Conservation (phyloP, 1,140 invertebrate species). For the Drosophila kepulauana region DNA sequence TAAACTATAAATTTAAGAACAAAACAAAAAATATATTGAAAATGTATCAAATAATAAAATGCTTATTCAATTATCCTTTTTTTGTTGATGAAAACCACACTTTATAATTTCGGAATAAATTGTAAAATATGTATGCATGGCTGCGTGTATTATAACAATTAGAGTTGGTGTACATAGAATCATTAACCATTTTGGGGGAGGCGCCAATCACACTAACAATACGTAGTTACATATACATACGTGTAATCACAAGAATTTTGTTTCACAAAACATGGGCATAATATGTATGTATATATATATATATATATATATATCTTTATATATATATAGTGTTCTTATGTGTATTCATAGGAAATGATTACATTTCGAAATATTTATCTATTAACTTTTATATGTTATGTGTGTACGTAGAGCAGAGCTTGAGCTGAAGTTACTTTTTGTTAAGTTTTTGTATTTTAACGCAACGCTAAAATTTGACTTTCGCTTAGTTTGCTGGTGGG, state of each 20-base stretch:
- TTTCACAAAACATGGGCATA: slow-evolving; percentile 71
- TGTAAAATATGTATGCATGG: slow-evolving; percentile 25
- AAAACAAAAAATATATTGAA: slow-evolving; percentile 28
- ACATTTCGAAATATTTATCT: slow-evolving; percentile 60
- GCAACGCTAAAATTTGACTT: slow-evolving; percentile 39
- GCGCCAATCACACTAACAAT: slow-evolving; percentile 64
- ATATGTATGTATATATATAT: slow-evolving; percentile 54
- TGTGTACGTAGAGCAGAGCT: slow-evolving; percentile 34
- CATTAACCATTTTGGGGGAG: slow-evolving; percentile 31
- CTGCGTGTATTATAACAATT: slow-evolving; percentile 38
- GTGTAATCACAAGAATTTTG: slow-evolving; percentile 76
- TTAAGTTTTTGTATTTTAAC: slow-evolving; percentile 22
- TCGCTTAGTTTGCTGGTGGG: slow-evolving; percentile 41
- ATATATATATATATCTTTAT: slow-evolving; percentile 38
- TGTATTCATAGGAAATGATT: slow-evolving; percentile 58
- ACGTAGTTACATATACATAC: slow-evolving; percentile 48
- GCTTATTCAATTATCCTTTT: slow-evolving; percentile 29
- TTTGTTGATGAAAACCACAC: slow-evolving; percentile 28
- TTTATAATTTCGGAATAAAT: slow-evolving; percentile 53
- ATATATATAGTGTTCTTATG: not conserved
- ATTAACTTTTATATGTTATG: slow-evolving; percentile 30
- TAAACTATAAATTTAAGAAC: slow-evolving; percentile 23
- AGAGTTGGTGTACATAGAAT: slow-evolving; percentile 37
- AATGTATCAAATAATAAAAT: slow-evolving; percentile 39
- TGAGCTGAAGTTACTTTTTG: slow-evolving; percentile 44